Evolutionary conservation across 2,113 vertebrate species (phyloP).

Genomic region (Python bivittatus): DNA sequence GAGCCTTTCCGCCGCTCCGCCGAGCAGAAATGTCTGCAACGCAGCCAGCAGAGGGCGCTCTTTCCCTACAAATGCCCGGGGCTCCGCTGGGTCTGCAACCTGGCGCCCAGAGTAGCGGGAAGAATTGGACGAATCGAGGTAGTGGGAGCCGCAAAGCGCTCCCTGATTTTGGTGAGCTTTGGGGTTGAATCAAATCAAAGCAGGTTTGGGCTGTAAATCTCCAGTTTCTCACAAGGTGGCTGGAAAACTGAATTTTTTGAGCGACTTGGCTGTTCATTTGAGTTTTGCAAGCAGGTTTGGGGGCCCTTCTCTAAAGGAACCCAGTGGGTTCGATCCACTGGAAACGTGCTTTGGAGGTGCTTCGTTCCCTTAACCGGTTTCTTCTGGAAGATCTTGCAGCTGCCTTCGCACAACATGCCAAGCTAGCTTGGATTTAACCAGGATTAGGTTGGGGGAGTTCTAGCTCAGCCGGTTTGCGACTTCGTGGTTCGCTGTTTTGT

Average conservation of each 20-base stretch:
- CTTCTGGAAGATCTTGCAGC: not conserved
- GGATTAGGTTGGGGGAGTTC: not conserved
- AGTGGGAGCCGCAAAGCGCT: too few relatives aligned
- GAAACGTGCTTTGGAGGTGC: too few relatives aligned
- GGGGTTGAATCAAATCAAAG: too few relatives aligned
- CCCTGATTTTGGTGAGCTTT: too few relatives aligned
- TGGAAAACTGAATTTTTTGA: too few relatives aligned
- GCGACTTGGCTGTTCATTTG: too few relatives aligned
- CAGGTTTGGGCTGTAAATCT: too few relatives aligned
- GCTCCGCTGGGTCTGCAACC: not conserved
- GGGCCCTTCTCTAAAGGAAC: too few relatives aligned
- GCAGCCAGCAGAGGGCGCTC: not conserved
- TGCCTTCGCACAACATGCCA: not conserved
- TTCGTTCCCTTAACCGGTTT: not conserved
- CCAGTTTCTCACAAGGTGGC: too few relatives aligned
- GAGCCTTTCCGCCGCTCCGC: not conserved
- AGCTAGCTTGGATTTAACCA: not conserved
- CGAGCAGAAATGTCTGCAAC: not conserved
- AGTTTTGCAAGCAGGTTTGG: too few relatives aligned
- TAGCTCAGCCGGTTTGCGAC: not conserved
- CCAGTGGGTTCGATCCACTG: too few relatives aligned
- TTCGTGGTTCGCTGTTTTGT: not conserved
- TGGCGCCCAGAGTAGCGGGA: not conserved
- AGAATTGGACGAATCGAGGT: not conserved
- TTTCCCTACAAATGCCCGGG: rapidly evolving